These are phyloP conservation scores for Cryptosula pallasiana DNA, from an alignment of 2,888 invertebrate genomes.

Conservation along the genomic window DNA sequence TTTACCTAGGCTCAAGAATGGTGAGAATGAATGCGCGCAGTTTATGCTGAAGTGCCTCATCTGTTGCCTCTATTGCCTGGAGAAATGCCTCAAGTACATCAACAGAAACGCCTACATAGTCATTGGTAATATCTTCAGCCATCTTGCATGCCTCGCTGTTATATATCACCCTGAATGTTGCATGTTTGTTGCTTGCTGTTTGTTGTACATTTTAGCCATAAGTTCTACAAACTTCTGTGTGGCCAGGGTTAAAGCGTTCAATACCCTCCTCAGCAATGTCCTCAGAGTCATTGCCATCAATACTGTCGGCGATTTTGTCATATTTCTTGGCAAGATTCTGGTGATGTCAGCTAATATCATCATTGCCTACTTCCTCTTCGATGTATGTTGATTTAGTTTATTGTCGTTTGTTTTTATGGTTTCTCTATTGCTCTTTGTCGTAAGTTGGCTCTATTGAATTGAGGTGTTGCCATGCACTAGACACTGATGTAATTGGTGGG, in stretches of 20 bases:
- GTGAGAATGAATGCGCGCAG: conserved; percentile 44
- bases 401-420: too few relatives aligned
- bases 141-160: background rate
- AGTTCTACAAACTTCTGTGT: conserved; percentile 85
- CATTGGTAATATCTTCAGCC: conserved; percentile 58
- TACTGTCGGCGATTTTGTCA: conserved; percentile 83
- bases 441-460: too few relatives aligned
- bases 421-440: too few relatives aligned
- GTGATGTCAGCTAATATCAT: conserved; percentile 79
- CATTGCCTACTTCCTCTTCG: conserved; percentile 64
- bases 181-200: too few relatives aligned
- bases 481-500: too few relatives aligned
- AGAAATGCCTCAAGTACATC: conserved; percentile 83
- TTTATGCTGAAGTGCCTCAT: conserved; percentile 61
- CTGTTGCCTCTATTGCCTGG: conserved; percentile 84
- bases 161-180: background rate
- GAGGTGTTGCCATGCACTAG: too few relatives aligned
- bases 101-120: conserved; percentile 94
- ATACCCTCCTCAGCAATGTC: conserved; percentile 63
- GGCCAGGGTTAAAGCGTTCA: conserved; percentile 67
- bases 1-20: conserved; percentile 47
- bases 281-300: conserved; percentile 86
- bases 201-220: too few relatives aligned
- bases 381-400: conserved; percentile 44
- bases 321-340: conserved; percentile 76